Evolutionary conservation across 2,797 vertebrate genomes (phyloP).

Genomic region (Synanceia verrucosa): DNA sequence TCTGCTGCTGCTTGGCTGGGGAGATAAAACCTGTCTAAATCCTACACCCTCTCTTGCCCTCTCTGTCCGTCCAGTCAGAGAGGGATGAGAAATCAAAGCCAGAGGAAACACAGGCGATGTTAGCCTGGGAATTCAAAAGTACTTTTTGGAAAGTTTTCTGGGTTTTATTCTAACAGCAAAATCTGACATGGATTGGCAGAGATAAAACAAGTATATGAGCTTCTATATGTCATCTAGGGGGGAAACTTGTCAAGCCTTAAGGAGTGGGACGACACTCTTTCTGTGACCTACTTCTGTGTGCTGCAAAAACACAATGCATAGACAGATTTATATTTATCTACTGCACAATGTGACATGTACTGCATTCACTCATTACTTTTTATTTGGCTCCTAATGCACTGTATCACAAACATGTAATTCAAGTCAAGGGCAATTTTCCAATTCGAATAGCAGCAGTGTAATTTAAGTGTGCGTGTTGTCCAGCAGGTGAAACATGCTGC

Average conservation of each 20-base stretch:
- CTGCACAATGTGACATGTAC: neutral
- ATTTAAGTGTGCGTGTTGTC: constrained; percentile 26
- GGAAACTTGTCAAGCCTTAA: constrained; percentile 33
- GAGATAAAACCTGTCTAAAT: constrained; percentile 56
- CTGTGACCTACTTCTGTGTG: neutral
- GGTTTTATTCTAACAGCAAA: constrained; percentile 34
- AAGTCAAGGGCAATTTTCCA: constrained; percentile 25
- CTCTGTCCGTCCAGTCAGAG: constrained; percentile 18
- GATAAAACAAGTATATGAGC: constrained; percentile 33
- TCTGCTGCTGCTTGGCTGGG: constrained; percentile 36
- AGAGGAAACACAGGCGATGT: constrained; percentile 76
- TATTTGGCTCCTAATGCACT: constrained; percentile 4
- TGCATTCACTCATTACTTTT: neutral
- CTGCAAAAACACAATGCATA: constrained; percentile 19
- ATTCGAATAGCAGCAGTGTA: constrained; percentile 32
- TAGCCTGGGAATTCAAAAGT: constrained; percentile 79
- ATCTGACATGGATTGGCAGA: constrained; percentile 12
- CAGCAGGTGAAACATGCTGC: neutral
- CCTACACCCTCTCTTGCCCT: constrained; percentile 21
- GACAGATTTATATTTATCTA: no score
- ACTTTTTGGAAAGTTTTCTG: constrained; percentile 64
- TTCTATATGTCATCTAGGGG: constrained; percentile 24
- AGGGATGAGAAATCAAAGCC: constrained; percentile 68
- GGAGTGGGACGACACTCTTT: neutral
- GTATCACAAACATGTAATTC: constrained; percentile 33